These are phyloP conservation scores for Myrmecophaga tridactyla DNA, from an alignment of 2,113 vertebrate genomes.

Conservation along the genomic window DNA sequence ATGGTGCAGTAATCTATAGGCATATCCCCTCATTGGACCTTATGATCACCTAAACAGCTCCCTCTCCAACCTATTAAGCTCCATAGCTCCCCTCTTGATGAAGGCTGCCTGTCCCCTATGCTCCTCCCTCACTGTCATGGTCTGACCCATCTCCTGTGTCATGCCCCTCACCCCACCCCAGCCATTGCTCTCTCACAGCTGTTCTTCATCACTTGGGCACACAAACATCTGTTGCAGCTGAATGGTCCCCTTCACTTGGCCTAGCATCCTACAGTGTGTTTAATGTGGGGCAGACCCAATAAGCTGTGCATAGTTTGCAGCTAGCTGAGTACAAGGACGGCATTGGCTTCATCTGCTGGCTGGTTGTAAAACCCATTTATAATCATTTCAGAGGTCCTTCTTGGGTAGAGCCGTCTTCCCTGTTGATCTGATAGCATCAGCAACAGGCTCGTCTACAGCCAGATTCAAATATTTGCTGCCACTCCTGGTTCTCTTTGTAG, in stretches of 20 bases:
- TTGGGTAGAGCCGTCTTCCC: not conserved
- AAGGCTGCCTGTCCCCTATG: no score
- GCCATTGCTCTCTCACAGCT: accelerated
- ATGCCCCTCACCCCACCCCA: not conserved
- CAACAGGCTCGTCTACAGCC: not conserved
- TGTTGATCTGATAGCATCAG: not conserved
- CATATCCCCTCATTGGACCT: not conserved
- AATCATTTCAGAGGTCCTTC: not conserved
- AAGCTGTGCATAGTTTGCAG: not conserved
- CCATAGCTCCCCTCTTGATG: not conserved
- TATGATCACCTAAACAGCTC: not conserved
- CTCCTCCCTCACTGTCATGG: not conserved
- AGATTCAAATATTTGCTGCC: not conserved
- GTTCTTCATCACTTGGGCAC: not conserved
- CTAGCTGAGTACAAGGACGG: not conserved
- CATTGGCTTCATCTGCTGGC: not conserved
- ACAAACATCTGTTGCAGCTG: not conserved
- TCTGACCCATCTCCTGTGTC: not conserved
- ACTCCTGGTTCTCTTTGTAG: not conserved
- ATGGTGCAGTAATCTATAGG: not conserved
- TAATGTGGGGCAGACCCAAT: not conserved
- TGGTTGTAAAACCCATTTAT: not conserved
- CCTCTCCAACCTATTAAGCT: not conserved
- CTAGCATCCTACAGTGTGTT: not conserved
- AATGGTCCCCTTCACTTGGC: not conserved